phyloP scores from a whole-genome alignment of 2,888 invertebrate genomes.

The Drosophila melanosoma region DNA sequence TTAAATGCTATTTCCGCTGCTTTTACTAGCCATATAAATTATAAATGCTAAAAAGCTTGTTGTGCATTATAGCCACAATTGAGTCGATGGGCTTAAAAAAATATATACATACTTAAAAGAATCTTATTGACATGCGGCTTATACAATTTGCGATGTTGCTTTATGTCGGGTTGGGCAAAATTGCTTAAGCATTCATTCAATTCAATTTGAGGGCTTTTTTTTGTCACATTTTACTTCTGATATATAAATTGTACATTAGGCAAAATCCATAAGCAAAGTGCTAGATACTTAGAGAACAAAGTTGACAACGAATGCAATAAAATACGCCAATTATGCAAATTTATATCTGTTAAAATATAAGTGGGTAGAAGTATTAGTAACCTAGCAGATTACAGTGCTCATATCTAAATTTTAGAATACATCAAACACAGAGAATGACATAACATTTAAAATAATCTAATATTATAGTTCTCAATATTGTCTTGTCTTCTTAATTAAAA shows the following conservation, averaged over 20 bases:
- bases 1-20: background rate
- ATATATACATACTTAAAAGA: background rate
- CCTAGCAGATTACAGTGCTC: background rate
- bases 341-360: background rate
- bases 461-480: background rate
- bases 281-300: background rate
- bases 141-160: conserved; percentile 12
- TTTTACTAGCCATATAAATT: conserved; percentile 60
- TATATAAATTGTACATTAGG: conserved; percentile 48
- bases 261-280: conserved; percentile 12
- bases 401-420: background rate
- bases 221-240: conserved; percentile 25
- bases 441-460: too few species aligned
- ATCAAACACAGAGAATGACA: background rate
- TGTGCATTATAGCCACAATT: conserved; percentile 17
- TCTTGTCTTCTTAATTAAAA: background rate
- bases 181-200: conserved; percentile 19
- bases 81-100: background rate
- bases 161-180: conserved; percentile 13
- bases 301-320: background rate
- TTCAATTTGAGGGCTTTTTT: conserved; percentile 39
- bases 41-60: conserved; percentile 35
- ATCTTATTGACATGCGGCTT: conserved; percentile 8
- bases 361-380: background rate
- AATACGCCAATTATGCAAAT: background rate